phyloP scores from a whole-genome alignment of 2,888 invertebrate genomes.

The Yponomeuta sedellus region DNA sequence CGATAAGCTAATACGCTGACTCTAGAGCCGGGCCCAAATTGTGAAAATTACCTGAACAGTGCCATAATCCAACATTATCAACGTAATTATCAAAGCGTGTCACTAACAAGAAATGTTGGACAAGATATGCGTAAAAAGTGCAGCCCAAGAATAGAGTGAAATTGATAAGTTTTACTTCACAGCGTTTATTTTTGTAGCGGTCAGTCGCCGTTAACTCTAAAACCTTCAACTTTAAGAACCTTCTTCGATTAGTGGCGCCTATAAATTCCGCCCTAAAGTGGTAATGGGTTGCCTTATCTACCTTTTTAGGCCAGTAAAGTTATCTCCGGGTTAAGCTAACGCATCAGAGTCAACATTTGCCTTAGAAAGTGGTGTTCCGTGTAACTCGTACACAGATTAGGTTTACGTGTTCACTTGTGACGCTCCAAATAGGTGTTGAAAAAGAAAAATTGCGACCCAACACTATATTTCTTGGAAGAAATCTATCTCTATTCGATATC shows the following conservation, averaged over 20 bases:
- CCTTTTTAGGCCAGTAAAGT: slow-evolving; percentile 41
- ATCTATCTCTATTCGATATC: neutral
- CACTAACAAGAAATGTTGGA: slow-evolving; percentile 49
- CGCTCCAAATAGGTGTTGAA: slow-evolving; percentile 54
- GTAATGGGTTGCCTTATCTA: slow-evolving; percentile 62
- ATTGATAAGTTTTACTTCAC: neutral
- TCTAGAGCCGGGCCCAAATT: neutral
- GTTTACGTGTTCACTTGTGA: slow-evolving; percentile 49
- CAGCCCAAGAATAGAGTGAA: slow-evolving; percentile 31
- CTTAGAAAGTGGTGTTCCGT: slow-evolving; percentile 74
- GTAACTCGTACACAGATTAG: slow-evolving; percentile 64
- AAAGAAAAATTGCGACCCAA: neutral
- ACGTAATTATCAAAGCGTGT: slow-evolving; percentile 30
- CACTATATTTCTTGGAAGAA: neutral
- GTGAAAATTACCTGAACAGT: neutral
- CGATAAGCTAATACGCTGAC: too few relatives aligned
- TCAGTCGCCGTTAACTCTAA: too few relatives aligned
- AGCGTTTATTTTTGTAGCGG: neutral
- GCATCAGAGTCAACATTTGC: slow-evolving; percentile 50
- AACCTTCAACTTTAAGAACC: neutral
- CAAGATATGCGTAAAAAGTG: slow-evolving; percentile 60
- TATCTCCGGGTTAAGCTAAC: slow-evolving; percentile 10
- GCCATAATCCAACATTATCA: neutral
- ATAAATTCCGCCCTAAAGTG: neutral
- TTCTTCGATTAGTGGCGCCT: neutral